Base-by-base conservation (phyloP, 1,140 invertebrate species). In the Megalopta genalis region DNA sequence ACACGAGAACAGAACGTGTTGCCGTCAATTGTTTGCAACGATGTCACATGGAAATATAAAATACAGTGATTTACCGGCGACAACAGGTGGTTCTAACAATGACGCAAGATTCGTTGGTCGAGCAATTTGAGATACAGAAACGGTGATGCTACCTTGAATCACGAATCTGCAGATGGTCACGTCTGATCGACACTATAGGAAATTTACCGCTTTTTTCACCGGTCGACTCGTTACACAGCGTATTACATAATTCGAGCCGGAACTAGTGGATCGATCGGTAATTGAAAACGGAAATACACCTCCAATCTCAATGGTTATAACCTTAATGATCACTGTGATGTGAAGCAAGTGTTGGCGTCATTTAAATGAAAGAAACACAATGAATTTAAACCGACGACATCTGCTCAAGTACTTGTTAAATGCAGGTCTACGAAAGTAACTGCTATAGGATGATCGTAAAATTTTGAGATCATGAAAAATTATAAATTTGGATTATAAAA, bases 211-310 rank as follows among this genome's bases (percentile, higher is more conserved):
- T 10, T 21, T 49, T 49, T 16, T 49, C 46, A 23, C 21, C 32
- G n/a, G 6, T 4, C 4, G 4, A 18, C 12, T 14, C 23, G 25
- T 77, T 54, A 25, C 60, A 49, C 46, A 69, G 16, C 10, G 3
- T 5, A 23, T 78, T 63, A 64, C 76, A 69, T 65, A 72, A 78
- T 64, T 71, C 68, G 21, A 42, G 25, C 21, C 67, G 60, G 60
- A 78, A 65, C 76, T 23, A 49, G 52, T 63, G 27, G 37, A 72
- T 64, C 54, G 3, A 57, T 57, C 39, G 60, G 18, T 32, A 60
- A 78, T 64, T 32, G 68, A 64, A 72, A 78, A 54, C 76, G 76
- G 76, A 72, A 72, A 64, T 27, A 27, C 6, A 39, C 27, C 32
- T 60, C 27, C 37, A 59, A 71, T 64, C 68, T 46, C 68, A 72